phyloP scores from a whole-genome alignment of 2,113 vertebrate genomes.

The Pampusana beccarii region DNA sequence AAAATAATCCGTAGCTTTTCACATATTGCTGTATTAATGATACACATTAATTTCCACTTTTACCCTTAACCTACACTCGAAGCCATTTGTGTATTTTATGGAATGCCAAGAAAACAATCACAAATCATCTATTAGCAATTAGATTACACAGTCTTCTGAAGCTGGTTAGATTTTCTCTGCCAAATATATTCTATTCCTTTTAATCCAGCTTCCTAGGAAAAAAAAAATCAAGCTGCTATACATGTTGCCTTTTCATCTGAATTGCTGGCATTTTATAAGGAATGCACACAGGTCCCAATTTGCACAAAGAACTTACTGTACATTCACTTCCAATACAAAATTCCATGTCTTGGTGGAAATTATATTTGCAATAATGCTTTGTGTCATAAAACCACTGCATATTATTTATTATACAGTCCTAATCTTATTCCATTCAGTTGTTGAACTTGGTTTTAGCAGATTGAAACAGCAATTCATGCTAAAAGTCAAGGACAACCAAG shows the following conservation, averaged over 20 bases:
- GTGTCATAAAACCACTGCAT: not conserved
- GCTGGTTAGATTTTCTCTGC: constrained; percentile 13
- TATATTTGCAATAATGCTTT: constrained; percentile 9
- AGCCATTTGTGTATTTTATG: not conserved
- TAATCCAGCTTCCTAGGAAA: not conserved
- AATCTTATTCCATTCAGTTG: constrained; percentile 19
- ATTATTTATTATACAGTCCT: constrained; percentile 25
- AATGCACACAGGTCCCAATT: not conserved
- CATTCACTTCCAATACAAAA: constrained; percentile 8
- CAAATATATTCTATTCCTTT: constrained; percentile 4
- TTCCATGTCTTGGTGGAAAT: constrained; percentile 27
- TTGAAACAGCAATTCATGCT: not conserved
- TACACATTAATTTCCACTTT: not conserved
- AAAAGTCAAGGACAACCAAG: not conserved
- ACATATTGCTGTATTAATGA: not conserved
- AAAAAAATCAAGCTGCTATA: not conserved
- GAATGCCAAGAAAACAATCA: constrained; percentile 15
- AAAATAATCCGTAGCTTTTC: not conserved
- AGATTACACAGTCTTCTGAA: not conserved
- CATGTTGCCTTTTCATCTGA: constrained; percentile 22
- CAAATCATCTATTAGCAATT: not conserved
- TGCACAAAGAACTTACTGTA: constrained; percentile 12
- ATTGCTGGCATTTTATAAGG: constrained; percentile 19
- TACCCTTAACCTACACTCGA: not conserved
- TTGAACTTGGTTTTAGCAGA: not conserved